These are phyloP conservation scores for Cuculus canorus DNA, from an alignment of 2,797 vertebrate species.

Conservation along the genomic window DNA sequence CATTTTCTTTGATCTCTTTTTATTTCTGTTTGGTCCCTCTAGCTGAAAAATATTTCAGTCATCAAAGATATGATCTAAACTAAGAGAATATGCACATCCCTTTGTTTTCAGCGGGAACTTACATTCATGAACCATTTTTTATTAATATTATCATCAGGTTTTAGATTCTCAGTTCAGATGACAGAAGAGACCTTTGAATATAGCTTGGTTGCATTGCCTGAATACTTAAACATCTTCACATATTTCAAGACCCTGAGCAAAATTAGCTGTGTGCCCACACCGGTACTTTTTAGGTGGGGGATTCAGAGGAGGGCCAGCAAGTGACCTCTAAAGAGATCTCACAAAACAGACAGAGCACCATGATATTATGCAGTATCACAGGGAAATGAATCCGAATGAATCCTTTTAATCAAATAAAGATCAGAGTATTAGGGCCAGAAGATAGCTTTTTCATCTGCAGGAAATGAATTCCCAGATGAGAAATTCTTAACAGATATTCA, in stretches of 20 bases:
- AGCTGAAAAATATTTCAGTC: not conserved
- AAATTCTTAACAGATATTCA: constrained; percentile 3
- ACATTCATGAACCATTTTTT: not conserved
- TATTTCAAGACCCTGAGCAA: not conserved
- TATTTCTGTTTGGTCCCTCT: not conserved
- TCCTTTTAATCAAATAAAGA: constrained; percentile 65
- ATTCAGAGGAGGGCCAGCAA: not conserved
- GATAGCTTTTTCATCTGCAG: constrained; percentile 29
- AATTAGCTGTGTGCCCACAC: not conserved
- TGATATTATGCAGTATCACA: constrained; percentile 23
- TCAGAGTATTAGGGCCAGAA: constrained; percentile 53
- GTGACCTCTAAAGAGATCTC: constrained; percentile 29
- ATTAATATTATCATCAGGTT: constrained; percentile 64
- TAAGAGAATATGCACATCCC: not conserved
- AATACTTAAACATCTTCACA: constrained; percentile 36
- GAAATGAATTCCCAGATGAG: constrained; percentile 46
- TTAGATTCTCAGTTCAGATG: constrained; percentile 41
- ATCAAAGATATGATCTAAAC: not conserved
- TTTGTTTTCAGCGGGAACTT: not conserved
- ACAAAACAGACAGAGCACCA: not conserved
- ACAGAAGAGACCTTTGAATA: constrained; percentile 57
- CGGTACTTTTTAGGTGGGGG: not conserved
- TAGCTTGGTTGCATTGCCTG: constrained; percentile 22
- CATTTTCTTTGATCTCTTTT: not conserved
- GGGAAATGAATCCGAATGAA: constrained; percentile 56